Base-by-base conservation (phyloP, 2,113 vertebrate species). In the Platysternon megacephalum region DNA sequence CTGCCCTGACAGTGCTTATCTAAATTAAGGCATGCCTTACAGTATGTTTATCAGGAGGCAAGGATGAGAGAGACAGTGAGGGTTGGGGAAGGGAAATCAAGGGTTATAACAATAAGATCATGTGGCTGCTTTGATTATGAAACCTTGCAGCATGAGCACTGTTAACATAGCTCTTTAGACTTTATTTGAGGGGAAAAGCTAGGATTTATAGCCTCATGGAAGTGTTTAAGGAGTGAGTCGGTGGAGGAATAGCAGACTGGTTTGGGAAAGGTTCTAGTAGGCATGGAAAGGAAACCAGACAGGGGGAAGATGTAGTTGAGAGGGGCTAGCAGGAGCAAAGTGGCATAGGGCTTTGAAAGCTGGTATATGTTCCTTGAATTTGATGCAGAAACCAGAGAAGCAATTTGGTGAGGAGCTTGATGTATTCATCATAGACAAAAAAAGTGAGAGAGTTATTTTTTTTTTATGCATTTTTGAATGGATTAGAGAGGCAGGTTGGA, bases 151-250 rank as follows among this genome's bases (percentile, higher is more conserved):
- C 6, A 6, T 35, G 91, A 49, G 29, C 87, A 10, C 1, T 19
- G 19, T 79, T 56, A 53, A 65, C 26, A 44, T 39, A 74, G 53
- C 0, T 24, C 2, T 24, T 82, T 21, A 82, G 76, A 89, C 74
- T 7, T 61, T 4, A 11, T 58, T 16, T 22, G 48, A 86, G 55
- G 44, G 35, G 48, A 16, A 55, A 86, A 58, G 24, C 85, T 19
- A 53, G 0, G 0, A 56, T 87, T 24, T 3, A 1, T 56, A 84
- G 16, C 86, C 42, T 90, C 32, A 5, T 0, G 51, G 56, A 32
- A 90, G 28, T 65, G 5, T 81, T 79, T 35, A 44, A 74, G 83
- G 49, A 21, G 52, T 79, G 93, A 91, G 44, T 61, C 29, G 35
- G 10, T 72, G 16, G 87, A 84, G 86, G 56, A 78, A 65, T 32